phyloP scores from a whole-genome alignment of 1,140 invertebrate species.

The Aphelenchoides besseyi region DNA sequence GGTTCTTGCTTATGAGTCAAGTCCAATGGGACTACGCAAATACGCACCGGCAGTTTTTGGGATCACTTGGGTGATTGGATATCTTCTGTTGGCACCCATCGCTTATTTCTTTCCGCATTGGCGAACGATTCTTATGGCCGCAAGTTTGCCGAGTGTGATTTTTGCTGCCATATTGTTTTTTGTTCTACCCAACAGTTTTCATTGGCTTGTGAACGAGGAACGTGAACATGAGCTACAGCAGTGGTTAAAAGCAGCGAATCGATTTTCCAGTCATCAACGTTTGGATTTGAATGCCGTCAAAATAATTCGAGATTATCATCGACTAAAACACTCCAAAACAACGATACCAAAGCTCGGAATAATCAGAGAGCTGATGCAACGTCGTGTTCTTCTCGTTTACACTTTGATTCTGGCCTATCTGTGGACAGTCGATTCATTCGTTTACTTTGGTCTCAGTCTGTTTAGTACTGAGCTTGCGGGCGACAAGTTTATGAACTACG shows the following conservation, averaged over 20 bases:
- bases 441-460: slow-evolving; percentile 64
- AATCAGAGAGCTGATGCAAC: slow-evolving; percentile 5
- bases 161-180: background rate
- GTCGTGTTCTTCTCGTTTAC: slow-evolving; percentile 36
- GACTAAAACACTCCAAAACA: background rate
- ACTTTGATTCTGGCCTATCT: slow-evolving; percentile 39
- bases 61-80: slow-evolving; percentile 53
- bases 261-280: background rate
- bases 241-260: background rate
- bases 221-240: background rate
- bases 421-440: slow-evolving; percentile 51
- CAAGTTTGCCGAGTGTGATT: background rate
- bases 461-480: slow-evolving; percentile 60
- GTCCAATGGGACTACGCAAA: slow-evolving; percentile 40
- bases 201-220: background rate
- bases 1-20: slow-evolving; percentile 55
- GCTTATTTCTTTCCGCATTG: slow-evolving; percentile 28
- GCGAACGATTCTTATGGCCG: background rate
- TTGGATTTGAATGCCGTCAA: background rate
- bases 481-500: slow-evolving; percentile 62
- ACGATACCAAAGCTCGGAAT: background rate
- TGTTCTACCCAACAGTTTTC: slow-evolving; percentile 1
- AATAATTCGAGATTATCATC: background rate
- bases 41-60: slow-evolving; percentile 53
- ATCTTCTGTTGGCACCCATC: slow-evolving; percentile 38